Percentiles rank a stretch among this genome's conserved stretches.
Evolutionary conservation across 2,113 vertebrate species (phyloP).

Genomic region (Phylloscopus trochiloides): DNA sequence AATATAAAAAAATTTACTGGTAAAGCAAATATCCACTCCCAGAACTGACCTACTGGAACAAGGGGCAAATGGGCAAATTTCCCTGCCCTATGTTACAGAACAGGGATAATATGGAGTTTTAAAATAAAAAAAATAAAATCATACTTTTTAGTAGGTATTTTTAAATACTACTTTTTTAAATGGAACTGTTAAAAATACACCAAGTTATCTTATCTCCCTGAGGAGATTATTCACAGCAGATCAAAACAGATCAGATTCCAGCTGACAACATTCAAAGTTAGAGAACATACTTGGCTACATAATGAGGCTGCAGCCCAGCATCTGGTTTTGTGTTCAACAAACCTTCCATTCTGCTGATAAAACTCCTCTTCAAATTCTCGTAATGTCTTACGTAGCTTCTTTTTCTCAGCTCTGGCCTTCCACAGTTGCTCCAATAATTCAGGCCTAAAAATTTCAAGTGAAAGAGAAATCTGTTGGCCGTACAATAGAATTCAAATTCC

Average conservation of each 20-base stretch:
- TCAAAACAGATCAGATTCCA: not conserved
- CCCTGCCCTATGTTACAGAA: not conserved
- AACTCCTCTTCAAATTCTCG: conserved; percentile 94
- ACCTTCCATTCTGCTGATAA: conserved; percentile 97
- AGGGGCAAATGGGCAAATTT: not conserved
- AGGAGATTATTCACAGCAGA: not conserved
- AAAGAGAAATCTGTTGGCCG: not conserved
- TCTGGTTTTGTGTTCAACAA: conserved; percentile 16
- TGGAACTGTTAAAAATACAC: not conserved
- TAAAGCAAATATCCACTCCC: not conserved
- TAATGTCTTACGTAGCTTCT: conserved; percentile 92
- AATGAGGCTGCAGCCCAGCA: not conserved
- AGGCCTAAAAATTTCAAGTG: conserved; percentile 79
- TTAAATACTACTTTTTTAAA: not conserved
- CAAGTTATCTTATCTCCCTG: not conserved
- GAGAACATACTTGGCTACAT: not conserved
- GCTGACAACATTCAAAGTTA: not conserved
- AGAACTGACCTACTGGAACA: not conserved
- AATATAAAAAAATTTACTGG: not conserved
- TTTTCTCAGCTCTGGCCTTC: conserved; percentile 96
- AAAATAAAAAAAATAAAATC: not conserved
- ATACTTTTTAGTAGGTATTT: not conserved
- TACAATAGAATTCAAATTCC: not conserved
- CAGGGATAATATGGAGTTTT: not conserved
- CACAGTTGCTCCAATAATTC: conserved; percentile 97